Percentiles rank a stretch among this genome's conserved stretches.
These are phyloP conservation scores for Folsomia candida DNA, from an alignment of 2,888 invertebrate species.

Conservation along the genomic window DNA sequence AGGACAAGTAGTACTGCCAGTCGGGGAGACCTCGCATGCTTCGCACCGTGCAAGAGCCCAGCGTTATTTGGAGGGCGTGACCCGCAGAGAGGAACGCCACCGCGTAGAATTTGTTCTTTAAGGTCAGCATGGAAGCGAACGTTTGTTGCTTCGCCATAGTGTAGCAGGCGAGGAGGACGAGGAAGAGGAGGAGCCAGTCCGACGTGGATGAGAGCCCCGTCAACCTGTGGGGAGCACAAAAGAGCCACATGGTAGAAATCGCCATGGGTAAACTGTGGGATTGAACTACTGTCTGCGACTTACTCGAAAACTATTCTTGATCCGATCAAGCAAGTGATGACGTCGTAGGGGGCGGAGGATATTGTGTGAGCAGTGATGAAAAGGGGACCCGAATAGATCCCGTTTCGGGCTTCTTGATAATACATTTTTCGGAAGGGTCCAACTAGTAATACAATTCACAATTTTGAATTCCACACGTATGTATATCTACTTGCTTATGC, in stretches of 20 bases:
- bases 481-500: background rate
- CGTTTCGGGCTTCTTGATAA: conserved; percentile 86
- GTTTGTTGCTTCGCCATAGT: conserved; percentile 81
- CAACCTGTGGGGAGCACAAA: conserved; percentile 57
- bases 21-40: conserved; percentile 75
- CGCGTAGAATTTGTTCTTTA: conserved; percentile 74
- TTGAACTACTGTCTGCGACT: conserved; percentile 7
- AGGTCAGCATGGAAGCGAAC: conserved; percentile 74
- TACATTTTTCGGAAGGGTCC: conserved; percentile 69
- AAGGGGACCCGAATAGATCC: conserved; percentile 80
- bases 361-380: conserved; percentile 77
- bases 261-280: too few relatives aligned
- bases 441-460: conserved; percentile 51
- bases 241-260: too few relatives aligned
- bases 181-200: conserved; percentile 67
- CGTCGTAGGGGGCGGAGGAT: conserved; percentile 77
- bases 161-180: conserved; percentile 80
- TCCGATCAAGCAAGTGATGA: conserved; percentile 70
- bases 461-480: background rate
- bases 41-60: conserved; percentile 55
- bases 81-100: conserved; percentile 64
- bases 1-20: conserved; percentile 77
- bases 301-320: conserved; percentile 55
- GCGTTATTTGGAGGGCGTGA: conserved; percentile 10
- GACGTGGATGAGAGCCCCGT: conserved; percentile 58